phyloP scores from a whole-genome alignment of 2,797 vertebrate species.

The Betta splendens region DNA sequence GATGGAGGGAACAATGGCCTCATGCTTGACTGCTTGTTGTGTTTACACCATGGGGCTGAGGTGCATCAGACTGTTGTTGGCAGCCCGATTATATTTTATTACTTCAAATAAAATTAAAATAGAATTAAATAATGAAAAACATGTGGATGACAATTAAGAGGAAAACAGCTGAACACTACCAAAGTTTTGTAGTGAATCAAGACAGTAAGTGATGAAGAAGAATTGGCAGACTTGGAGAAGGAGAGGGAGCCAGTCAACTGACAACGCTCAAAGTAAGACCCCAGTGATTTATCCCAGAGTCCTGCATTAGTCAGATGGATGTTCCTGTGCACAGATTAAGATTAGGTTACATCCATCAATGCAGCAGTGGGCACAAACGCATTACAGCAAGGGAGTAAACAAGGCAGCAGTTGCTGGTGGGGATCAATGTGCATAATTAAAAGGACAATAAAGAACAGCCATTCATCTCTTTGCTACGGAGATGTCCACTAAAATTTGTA shows the following conservation, averaged over 20 bases:
- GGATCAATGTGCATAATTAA: conserved; percentile 85
- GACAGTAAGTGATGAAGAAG: conserved; percentile 7
- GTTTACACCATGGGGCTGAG: conserved; percentile 5
- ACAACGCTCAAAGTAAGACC: conserved; percentile 45
- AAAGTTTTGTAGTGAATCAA: conserved; percentile 17
- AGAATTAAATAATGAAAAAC: neutral
- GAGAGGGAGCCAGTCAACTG: conserved; percentile 44
- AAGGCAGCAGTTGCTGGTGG: conserved; percentile 63
- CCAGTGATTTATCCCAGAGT: conserved; percentile 74
- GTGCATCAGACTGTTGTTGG: conserved; percentile 4
- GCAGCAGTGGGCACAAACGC: conserved; percentile 76
- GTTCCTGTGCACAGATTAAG: conserved; percentile 74
- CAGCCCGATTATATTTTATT: neutral
- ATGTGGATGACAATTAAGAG: conserved; percentile 8
- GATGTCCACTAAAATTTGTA: conserved; percentile 45
- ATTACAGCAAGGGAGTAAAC: conserved; percentile 80
- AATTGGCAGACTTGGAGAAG: conserved; percentile 5
- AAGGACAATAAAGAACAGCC: conserved; percentile 76
- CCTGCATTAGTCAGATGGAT: conserved; percentile 80
- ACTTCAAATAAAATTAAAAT: conserved; percentile 12
- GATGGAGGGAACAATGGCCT: too few relatives aligned
- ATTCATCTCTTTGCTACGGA: conserved; percentile 70
- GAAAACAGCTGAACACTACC: conserved; percentile 24
- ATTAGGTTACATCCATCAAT: conserved; percentile 84
- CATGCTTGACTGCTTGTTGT: conserved; percentile 3